Base-by-base conservation (phyloP, 2,113 vertebrate species). In the Triplophysa dalaica region DNA sequence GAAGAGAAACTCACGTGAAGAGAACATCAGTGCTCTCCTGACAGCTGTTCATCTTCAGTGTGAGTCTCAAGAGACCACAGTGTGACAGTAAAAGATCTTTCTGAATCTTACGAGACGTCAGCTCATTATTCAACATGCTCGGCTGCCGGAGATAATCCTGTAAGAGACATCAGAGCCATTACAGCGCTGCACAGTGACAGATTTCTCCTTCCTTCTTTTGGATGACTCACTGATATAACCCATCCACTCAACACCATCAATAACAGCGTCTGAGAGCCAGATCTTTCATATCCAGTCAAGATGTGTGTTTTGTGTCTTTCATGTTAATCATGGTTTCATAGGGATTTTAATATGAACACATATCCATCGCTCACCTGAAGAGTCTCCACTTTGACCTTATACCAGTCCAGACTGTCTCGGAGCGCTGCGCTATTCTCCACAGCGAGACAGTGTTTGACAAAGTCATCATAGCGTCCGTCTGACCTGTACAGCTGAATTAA, bases 401-500 rank as follows among this genome's bases (percentile, higher is more conserved):
- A 95, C 98, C 98, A 99, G 56, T 97, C 94, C 89, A 97, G 88
- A 86, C 92, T 96, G 90, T 92, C 88, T 26, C 92, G 90, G 77
- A 97, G 85, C 70, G 92, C 29, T 60, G 4, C 43, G 10, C 2
- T 12, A 78, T 90, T 95, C 88, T 95, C 94, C 79, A 91, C 89
- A 63, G 93, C 89, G 22, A 93, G 90, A 79, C 96, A 98, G 54
- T 98, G 97, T 13, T 91, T 91, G 62, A 97, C 93, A 4, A 97
- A 97, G 85, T 98, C 97, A 69, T 93, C 93, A 77, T 96, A 85
- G 61, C 95, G 94, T 50, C 94, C 93, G 70, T 97, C 94, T 74
- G 95, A 94, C 82, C 93, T 90, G 85, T 97, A 97, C 16, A 99
- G 90, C 0, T 96, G 94, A 78, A 99, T 94, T 81, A 99, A 89